Evolutionary conservation across 2,888 invertebrate genomes (phyloP).

Genomic region (Geophilus truncorum): DNA sequence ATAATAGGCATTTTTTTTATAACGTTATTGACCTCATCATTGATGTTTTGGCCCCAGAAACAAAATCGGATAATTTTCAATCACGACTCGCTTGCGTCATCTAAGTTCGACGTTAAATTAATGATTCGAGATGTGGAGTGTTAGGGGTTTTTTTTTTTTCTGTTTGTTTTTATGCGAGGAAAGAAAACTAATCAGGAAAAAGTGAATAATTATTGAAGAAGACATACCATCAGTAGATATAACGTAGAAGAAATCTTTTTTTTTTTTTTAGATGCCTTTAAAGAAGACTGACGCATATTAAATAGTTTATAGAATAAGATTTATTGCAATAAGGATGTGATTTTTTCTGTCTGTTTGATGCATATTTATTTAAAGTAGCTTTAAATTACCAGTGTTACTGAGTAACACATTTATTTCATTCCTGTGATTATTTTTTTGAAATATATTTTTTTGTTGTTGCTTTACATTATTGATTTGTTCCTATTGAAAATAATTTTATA

Average conservation of each 20-base stretch:
- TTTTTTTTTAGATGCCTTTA: too few species aligned
- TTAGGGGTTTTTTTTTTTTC: background rate
- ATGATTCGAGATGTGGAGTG: too few species aligned
- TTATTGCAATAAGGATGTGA: background rate
- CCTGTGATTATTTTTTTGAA: background rate
- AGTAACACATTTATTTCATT: background rate
- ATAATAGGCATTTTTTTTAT: constrained; percentile 36
- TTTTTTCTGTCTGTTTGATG: background rate
- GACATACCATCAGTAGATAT: too few species aligned
- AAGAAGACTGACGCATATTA: background rate
- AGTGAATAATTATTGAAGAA: too few species aligned
- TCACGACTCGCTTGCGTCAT: background rate
- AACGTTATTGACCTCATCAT: constrained; percentile 36
- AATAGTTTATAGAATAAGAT: background rate
- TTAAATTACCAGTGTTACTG: background rate
- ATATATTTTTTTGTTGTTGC: background rate
- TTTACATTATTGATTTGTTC: background rate
- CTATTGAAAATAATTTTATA: too few species aligned
- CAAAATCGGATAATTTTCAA: background rate
- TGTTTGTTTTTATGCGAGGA: background rate
- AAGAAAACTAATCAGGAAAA: background rate
- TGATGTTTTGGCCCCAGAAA: constrained; percentile 32
- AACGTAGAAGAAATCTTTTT: too few species aligned
- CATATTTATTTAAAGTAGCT: background rate
- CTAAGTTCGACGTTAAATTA: background rate